These are phyloP conservation scores for Nicator chloris DNA, from an alignment of 2,113 vertebrate genomes.

Conservation along the genomic window DNA sequence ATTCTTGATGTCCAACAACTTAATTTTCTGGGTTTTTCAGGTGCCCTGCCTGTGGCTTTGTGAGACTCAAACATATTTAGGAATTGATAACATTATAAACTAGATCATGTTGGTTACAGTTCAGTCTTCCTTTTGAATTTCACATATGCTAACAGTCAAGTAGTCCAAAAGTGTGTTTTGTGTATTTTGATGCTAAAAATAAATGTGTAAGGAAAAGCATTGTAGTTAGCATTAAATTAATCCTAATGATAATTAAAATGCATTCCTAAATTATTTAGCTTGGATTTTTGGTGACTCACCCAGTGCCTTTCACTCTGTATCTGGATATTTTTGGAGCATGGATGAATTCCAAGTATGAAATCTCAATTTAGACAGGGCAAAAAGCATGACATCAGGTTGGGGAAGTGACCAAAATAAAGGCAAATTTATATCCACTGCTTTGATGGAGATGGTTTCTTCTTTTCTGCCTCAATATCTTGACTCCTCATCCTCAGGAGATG, in stretches of 20 bases:
- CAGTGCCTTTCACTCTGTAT: neutral
- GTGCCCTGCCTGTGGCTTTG: neutral
- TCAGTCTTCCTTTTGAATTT: neutral
- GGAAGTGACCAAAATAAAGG: neutral
- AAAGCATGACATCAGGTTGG: neutral
- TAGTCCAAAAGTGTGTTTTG: neutral
- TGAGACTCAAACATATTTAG: neutral
- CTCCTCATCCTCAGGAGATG: neutral
- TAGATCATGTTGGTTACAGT: neutral
- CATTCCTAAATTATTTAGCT: neutral
- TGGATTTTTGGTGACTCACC: conserved; percentile 19
- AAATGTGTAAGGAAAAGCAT: neutral
- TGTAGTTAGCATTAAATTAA: neutral
- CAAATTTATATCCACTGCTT: neutral
- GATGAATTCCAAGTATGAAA: conserved; percentile 11
- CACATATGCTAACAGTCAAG: neutral
- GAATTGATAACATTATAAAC: neutral
- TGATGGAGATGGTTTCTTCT: neutral
- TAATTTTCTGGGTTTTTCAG: neutral
- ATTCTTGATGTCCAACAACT: neutral
- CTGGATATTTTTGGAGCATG: conserved; percentile 9
- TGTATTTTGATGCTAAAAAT: neutral
- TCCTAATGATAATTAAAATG: conserved; percentile 12
- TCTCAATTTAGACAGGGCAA: neutral
- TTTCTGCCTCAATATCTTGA: neutral